Conservation (phyloP, 2,113 vertebrate genomes). For the Pomatostomus ruficeps region DNA sequence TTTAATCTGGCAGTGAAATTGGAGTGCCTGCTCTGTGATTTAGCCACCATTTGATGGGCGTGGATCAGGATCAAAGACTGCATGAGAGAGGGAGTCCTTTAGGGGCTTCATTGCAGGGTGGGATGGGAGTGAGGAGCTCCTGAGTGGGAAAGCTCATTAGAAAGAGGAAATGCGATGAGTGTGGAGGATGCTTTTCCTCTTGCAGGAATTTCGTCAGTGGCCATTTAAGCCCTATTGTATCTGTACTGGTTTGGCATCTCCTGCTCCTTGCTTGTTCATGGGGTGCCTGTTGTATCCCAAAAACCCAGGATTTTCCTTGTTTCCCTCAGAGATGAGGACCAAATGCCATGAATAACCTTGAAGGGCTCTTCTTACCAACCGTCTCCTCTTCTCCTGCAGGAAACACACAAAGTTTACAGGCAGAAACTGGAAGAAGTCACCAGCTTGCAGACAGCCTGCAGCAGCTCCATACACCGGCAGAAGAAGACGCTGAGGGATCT, state of each 20-base stretch:
- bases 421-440: conserved; percentile 94
- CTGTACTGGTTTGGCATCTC: background rate
- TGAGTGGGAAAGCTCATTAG: background rate
- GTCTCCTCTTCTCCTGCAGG: conserved; percentile 67
- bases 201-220: background rate
- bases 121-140: background rate
- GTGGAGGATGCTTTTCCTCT: background rate
- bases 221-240: background rate
- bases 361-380: background rate
- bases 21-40: background rate
- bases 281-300: background rate
- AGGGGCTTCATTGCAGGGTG: background rate
- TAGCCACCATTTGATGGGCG: background rate
- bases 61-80: background rate
- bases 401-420: conserved; percentile 90
- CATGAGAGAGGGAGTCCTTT: no score
- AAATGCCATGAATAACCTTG: background rate
- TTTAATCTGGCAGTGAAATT: background rate
- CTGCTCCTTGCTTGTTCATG: background rate
- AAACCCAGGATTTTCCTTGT: background rate
- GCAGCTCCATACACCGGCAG: conserved; percentile 84
- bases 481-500: conserved; percentile 83
- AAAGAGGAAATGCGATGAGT: background rate
- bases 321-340: background rate
- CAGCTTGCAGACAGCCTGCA: conserved; percentile 83